A percentile compares a stretch with the other conserved stretches of the same genome.
Conservation (phyloP, 2,888 invertebrate species). For the Panopea generosa region DNA sequence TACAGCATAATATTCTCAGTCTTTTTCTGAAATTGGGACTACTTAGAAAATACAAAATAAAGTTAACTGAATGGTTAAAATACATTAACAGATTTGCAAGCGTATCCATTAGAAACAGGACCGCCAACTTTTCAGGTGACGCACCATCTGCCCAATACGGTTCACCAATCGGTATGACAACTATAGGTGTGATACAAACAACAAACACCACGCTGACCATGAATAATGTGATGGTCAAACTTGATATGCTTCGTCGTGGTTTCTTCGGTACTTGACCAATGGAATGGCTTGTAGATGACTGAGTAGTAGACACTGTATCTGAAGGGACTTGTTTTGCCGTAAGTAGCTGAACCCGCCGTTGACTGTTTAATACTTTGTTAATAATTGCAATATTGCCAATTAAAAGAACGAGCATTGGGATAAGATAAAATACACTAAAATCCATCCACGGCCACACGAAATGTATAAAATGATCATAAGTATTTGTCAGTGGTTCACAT, state of each 20-base stretch:
- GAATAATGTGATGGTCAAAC: conserved; percentile 34
- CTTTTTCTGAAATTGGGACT: conserved; percentile 39
- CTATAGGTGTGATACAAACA: conserved; percentile 47
- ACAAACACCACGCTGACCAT: conserved; percentile 40
- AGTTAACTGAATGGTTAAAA: conserved; percentile 42
- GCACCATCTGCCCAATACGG: conserved; percentile 46
- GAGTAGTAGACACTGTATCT: neutral
- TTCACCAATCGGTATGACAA: conserved; percentile 47
- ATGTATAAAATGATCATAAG: conserved; percentile 26
- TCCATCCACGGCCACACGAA: conserved; percentile 54
- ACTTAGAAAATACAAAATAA: conserved; percentile 41
- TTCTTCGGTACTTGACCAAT: too few species aligned
- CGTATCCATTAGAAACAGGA: conserved; percentile 38
- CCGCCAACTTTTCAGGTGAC: conserved; percentile 26
- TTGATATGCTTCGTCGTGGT: conserved; percentile 15
- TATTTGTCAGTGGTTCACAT: conserved; percentile 26
- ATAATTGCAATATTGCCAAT: conserved; percentile 46
- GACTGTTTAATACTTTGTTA: conserved; percentile 38
- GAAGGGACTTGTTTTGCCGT: too few species aligned
- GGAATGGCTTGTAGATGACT: neutral
- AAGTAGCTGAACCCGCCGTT: conserved; percentile 11
- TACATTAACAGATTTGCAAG: conserved; percentile 51
- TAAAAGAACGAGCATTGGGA: conserved; percentile 38
- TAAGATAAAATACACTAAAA: conserved; percentile 41
- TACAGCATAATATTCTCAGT: conserved; percentile 18